Evolutionary conservation across 2,888 invertebrate species (phyloP).

Genomic region (Leptinotarsa tumamoca): DNA sequence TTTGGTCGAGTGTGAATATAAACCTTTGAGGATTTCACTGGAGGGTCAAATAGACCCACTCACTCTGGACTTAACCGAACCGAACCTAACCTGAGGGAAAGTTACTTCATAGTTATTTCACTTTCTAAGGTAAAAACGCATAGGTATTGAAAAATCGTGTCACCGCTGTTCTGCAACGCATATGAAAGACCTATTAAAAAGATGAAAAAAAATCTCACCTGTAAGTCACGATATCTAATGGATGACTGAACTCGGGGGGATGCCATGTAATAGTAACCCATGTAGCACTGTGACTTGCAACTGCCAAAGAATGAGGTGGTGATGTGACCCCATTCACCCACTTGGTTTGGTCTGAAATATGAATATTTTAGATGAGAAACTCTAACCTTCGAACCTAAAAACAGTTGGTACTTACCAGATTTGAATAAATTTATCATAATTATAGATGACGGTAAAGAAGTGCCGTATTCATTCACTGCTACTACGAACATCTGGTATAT

Average conservation of each 20-base stretch:
- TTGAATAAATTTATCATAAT: slow-evolving; percentile 79
- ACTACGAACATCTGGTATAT: slow-evolving; percentile 86
- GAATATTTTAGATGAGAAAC: not conserved
- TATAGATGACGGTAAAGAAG: slow-evolving; percentile 85
- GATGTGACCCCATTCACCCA: slow-evolving; percentile 79
- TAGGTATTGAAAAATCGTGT: too few relatives aligned
- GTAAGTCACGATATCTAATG: slow-evolving; percentile 81
- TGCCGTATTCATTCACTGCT: slow-evolving; percentile 81
- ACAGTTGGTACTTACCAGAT: slow-evolving; percentile 63
- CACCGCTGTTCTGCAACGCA: too few relatives aligned
- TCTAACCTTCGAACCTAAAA: too few relatives aligned
- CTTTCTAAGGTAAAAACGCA: too few relatives aligned
- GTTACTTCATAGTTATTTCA: too few relatives aligned
- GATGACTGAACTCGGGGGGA: slow-evolving; percentile 85
- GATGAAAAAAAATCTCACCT: slow-evolving; percentile 67
- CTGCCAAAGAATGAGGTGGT: slow-evolving; percentile 83
- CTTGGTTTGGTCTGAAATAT: slow-evolving; percentile 53
- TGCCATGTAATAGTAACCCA: slow-evolving; percentile 88
- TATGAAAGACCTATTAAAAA: too few relatives aligned
- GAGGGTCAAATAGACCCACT: too few relatives aligned
- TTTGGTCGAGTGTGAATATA: too few relatives aligned
- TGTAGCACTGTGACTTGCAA: slow-evolving; percentile 84
- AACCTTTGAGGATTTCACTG: too few relatives aligned
- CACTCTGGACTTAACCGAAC: too few relatives aligned
- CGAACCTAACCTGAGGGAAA: too few relatives aligned